Percentiles rank a stretch among this genome's conserved stretches.
Conservation (phyloP, 1,140 invertebrate genomes). For the Zaprionus nigranus region DNA sequence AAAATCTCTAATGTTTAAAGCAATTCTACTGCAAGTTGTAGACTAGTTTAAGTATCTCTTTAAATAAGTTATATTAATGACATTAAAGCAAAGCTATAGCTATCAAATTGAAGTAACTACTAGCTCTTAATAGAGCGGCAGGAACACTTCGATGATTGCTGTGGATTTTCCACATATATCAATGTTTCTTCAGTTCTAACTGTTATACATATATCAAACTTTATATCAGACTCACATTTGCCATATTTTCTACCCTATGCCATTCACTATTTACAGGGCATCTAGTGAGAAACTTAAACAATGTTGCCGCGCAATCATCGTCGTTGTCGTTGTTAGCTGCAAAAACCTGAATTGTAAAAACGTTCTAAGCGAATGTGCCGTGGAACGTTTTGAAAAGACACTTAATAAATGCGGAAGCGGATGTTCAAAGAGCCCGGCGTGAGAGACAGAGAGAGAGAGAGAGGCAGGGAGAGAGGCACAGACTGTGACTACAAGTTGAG, state of each 20-base stretch:
- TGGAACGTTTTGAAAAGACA: conserved; percentile 77
- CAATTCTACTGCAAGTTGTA: too few relatives aligned
- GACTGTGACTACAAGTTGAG: conserved; percentile 21
- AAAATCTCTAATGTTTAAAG: too few relatives aligned
- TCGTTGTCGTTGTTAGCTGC: conserved; percentile 11
- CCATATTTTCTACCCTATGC: background rate
- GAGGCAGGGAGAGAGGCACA: conserved; percentile 34
- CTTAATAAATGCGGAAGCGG: conserved; percentile 84
- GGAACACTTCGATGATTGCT: too few relatives aligned
- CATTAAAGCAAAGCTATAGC: too few relatives aligned
- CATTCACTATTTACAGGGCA: conserved; percentile 11
- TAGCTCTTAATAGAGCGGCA: too few relatives aligned
- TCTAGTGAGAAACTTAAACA: conserved; percentile 4
- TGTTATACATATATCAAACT: too few relatives aligned
- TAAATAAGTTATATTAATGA: too few relatives aligned
- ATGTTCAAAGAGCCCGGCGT: conserved; percentile 64
- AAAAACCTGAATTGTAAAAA: conserved; percentile 82
- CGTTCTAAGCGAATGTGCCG: conserved; percentile 69
- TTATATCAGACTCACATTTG: too few relatives aligned
- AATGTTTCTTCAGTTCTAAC: background rate
- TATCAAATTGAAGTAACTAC: too few relatives aligned
- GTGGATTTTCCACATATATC: too few relatives aligned
- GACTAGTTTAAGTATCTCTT: too few relatives aligned
- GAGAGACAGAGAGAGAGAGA: background rate
- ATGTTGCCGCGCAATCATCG: background rate